Base-by-base conservation (phyloP, 2,888 invertebrate genomes). In the Fragum sueziense region DNA sequence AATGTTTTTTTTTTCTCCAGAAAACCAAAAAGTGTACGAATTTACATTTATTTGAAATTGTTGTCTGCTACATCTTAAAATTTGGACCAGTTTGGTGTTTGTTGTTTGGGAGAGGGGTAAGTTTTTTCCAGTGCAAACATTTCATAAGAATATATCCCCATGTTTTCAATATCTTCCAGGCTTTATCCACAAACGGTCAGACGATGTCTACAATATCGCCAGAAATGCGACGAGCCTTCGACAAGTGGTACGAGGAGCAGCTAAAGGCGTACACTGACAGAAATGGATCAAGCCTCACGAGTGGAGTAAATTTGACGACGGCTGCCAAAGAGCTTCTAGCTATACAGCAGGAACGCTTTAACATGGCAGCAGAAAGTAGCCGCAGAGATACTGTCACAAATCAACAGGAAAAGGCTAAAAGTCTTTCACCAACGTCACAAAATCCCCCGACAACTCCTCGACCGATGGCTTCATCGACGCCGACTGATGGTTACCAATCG, bases 171-270 rank as follows among this genome's bases (percentile, higher is more conserved):
- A n/a, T 14, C 73, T 89, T 93, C 70, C 94, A 97, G 86, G 96
- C 97, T 80, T 97, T 97, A 90, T 95, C 97, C 81, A 97, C 97
- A 91, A 96, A 97, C 80, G 96, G 96, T 95, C 96, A 92, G 94
- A 95, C 90, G 80, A 89, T 88, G 69, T 95, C 86, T 7, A 83
- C 96, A 31, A 95, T 96, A 3, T 95, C 96, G 0, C 97, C 97
- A 86, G 98, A 98, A 70, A 95, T 96, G 90, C 95, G 97, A 33
- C 95, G 97, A 79, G 97, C 97, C 92, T 98, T 98, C 93, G 97
- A 98, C 91, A 96, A 96, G 76, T 98, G 98, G 98, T 97, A 97
- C 96, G 95, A 87, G 47, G 90, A 91, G 68, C 91, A 92, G 77
- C 79, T 90, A 47, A 83, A 85, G 57, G 74, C 52, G 14, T 74